Evolutionary conservation across 2,888 invertebrate species (phyloP), one percentile per base, ranked within the genome.

Genomic region (Brachypalpus laphriformis): DNA sequence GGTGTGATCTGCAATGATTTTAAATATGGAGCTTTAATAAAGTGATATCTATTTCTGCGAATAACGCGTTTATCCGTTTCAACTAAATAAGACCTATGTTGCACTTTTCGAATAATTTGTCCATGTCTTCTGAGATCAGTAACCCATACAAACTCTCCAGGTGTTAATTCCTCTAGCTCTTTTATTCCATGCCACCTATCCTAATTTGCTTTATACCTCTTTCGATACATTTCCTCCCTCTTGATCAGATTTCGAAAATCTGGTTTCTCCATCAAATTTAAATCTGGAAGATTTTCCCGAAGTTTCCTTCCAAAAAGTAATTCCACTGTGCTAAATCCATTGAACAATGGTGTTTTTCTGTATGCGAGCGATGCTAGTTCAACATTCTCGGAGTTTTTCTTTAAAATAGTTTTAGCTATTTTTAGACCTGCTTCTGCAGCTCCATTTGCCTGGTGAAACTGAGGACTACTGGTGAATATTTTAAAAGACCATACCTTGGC

Each of bases 361-460:
- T n/a, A 37, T 37, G 37, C n/a, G n/a, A 37, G n/a, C 37, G 11
- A 37, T 11, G 37, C 37, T n/a, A 37, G 11, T n/a, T 37, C n/a
- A 37, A 7, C 3, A 37, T 37, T 37, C n/a, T n/a, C 4, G 2
- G 5, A 1, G n/a, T 37, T n/a, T 37, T 37, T n/a, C 37, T 37
- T 37, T n/a, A n/a, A n/a, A 37, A 37, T 37, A 37, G 1, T 49
- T 49, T 65, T 65, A 3, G 34, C 31, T 49, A 65, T 14, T 49
- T 65, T 49, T 1, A 65, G 49, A 4, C n/a, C 34, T 1, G 31
- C 65, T 65, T 65, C 65, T 14, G 65, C 65, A n/a, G 49, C 47
- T 18, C 34, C 49, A n/a, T 65, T 65, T 11, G 65, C 65, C 37
- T 49, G 49, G 14, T 49, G 49, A 16, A n/a, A 65, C 25, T 65